Base-by-base conservation (phyloP, 2,113 vertebrate species). In the Lamprotornis superbus region DNA sequence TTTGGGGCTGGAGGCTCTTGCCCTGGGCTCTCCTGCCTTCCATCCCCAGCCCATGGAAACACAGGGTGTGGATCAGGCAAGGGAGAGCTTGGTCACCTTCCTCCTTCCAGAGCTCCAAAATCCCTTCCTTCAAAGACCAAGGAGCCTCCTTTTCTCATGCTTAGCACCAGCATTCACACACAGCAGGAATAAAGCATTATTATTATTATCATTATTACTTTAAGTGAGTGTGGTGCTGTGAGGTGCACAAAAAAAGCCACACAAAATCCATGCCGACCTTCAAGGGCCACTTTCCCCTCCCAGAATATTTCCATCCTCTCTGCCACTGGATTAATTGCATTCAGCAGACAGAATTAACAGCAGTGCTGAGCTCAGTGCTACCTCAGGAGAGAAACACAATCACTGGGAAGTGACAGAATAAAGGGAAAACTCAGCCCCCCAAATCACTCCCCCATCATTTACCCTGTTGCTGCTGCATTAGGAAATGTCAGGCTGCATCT, bases 401-500 rank as follows among this genome's bases (percentile, higher is more conserved):
- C 55, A 33, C 81, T 67, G 0, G 0, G n/a, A 75, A 80, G 47
- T 5, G 68, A 89, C 90, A 78, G 71, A 68, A 67, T 40, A 65
- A 73, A 91, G 42, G 18, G 27, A 46, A 77, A 89, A 67, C 37
- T 91, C 71, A 71, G 73, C 76, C 40, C 42, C 75, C 61, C 31
- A 49, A n/a, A 68, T 88, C 56, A 83, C 67, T 63, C 81, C 53
- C 60, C 67, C 52, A 33, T 40, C 49, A 13, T 80, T 61, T 50
- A n/a, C 76, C 83, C 74, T 94, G 83, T 93, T 94, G 79, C 81
- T 94, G 63, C 93, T 74, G 83, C 59, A 35, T 21, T 56, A 76
- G 68, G 79, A 96, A 88, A 97, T 56, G 94, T 93, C 94, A 94
- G 27, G 89, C 95, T 95, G 65, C 92, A 81, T 96, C 93, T 96